Conservation (phyloP, 2,797 vertebrate genomes). For the Periparus ater region DNA sequence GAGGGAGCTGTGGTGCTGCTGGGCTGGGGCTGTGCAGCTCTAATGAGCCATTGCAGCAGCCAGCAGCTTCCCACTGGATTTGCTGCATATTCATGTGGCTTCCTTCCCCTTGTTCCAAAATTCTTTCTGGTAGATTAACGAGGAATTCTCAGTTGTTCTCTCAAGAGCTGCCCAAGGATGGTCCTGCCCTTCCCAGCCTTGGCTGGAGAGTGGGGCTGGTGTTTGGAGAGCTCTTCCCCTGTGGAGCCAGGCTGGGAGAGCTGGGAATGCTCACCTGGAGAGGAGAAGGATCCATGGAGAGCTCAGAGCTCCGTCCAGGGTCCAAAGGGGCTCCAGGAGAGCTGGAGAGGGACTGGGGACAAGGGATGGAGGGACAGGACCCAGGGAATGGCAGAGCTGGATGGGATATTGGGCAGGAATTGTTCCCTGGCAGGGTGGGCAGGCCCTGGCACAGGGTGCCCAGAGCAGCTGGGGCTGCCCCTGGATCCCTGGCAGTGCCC, state of each 20-base stretch:
- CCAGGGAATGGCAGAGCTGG: not conserved
- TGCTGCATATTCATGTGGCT: constrained; percentile 47
- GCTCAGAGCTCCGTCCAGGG: not conserved
- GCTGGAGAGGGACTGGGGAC: not conserved
- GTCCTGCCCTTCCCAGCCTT: not conserved
- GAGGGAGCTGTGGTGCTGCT: constrained; percentile 23
- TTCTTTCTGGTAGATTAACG: constrained; percentile 19
- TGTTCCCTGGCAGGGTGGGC: not conserved
- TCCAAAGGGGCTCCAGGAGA: not conserved
- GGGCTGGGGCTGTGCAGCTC: constrained; percentile 42
- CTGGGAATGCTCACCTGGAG: not conserved
- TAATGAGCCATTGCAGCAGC: constrained; percentile 60
- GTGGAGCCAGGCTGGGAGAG: not conserved
- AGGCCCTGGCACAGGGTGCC: not conserved
- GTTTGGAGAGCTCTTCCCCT: not conserved
- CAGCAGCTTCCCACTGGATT: constrained; percentile 17
- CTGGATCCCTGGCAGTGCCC: not conserved
- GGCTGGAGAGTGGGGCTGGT: not conserved
- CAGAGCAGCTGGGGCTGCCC: not conserved
- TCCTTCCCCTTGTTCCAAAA: constrained; percentile 12
- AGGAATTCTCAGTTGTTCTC: not conserved
- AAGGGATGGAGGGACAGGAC: not conserved
- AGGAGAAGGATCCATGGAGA: not conserved
- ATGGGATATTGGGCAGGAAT: not conserved
- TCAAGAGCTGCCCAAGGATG: not conserved